phyloP scores from a whole-genome alignment of 2,888 invertebrate species.

The Yponomeuta evonymella region DNA sequence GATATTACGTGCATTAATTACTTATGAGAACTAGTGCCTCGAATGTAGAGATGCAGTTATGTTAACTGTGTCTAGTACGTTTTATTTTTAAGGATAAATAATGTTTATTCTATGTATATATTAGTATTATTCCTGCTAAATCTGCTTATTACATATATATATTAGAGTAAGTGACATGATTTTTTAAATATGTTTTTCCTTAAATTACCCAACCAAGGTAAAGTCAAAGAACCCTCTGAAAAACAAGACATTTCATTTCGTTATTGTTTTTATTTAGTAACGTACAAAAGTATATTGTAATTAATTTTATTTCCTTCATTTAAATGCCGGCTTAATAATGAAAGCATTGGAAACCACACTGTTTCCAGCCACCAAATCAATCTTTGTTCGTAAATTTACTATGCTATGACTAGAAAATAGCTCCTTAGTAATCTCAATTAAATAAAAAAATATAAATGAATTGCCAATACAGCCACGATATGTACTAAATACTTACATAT shows the following conservation, averaged over 20 bases:
- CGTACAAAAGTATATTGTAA: slow-evolving; percentile 18
- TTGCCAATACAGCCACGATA: neutral
- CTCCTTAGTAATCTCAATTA: slow-evolving; percentile 5
- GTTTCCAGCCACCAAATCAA: neutral
- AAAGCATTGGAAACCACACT: neutral
- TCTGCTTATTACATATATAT: slow-evolving; percentile 3
- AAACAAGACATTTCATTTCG: neutral
- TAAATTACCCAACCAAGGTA: neutral
- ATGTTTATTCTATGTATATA: neutral
- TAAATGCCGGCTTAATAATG: neutral
- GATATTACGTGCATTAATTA: slow-evolving; percentile 15
- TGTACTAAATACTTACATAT: no score
- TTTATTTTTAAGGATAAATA: slow-evolving; percentile 8
- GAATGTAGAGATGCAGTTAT: slow-evolving; percentile 50
- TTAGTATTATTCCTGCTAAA: slow-evolving; percentile 4
- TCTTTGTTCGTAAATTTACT: slow-evolving; percentile 17
- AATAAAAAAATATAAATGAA: neutral
- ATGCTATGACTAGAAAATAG: slow-evolving; percentile 9
- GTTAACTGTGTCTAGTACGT: slow-evolving; percentile 46
- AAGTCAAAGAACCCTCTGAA: neutral
- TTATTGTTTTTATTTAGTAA: slow-evolving; percentile 20
- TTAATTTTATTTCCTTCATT: slow-evolving; percentile 18
- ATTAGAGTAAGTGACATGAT: neutral
- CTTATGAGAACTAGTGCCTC: slow-evolving; percentile 40
- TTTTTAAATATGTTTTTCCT: neutral